phyloP scores from a whole-genome alignment of 2,797 vertebrate genomes.

The Peromyscus nudipes region DNA sequence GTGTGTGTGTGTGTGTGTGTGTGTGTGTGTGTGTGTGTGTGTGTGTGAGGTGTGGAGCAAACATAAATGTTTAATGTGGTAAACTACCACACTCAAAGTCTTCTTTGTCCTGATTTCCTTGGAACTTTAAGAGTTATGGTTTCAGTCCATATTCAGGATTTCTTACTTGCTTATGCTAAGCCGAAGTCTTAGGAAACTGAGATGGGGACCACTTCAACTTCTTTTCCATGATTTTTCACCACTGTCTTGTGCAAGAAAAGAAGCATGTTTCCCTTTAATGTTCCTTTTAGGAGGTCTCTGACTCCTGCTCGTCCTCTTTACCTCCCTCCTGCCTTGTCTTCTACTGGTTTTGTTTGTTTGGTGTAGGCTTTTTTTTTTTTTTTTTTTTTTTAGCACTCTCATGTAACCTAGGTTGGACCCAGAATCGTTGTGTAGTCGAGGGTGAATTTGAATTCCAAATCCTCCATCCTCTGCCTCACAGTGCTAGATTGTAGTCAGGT shows the following conservation, averaged over 20 bases:
- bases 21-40: no score
- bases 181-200: neutral
- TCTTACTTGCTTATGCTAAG: slow-evolving; percentile 51
- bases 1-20: no score
- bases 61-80: neutral
- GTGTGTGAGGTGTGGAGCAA: neutral
- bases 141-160: neutral
- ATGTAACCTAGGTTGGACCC: neutral
- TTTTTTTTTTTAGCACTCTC: neutral
- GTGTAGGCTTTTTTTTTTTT: neutral
- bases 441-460: neutral
- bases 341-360: neutral
- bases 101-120: neutral
- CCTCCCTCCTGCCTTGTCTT: neutral
- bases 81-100: neutral
- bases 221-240: neutral
- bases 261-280: neutral
- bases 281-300: neutral
- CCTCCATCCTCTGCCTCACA: no score
- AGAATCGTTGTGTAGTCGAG: neutral
- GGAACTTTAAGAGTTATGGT: neutral
- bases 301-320: neutral
- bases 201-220: neutral
- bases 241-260: neutral
- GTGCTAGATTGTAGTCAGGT: neutral